These are phyloP conservation scores for Autographa gamma DNA, from an alignment of 2,888 invertebrate species.

Conservation along the genomic window DNA sequence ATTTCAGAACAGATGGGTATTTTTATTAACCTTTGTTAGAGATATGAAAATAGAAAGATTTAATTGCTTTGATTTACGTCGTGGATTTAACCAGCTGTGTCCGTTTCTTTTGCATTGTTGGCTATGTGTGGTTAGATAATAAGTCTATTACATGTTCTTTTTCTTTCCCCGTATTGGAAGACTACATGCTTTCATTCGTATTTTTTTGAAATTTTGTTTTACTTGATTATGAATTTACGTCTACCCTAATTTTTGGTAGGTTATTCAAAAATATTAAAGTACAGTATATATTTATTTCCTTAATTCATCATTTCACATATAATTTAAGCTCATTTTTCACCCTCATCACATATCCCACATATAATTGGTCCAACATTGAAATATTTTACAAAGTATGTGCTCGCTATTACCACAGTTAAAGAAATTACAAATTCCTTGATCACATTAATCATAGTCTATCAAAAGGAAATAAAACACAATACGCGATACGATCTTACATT, in stretches of 20 bases:
- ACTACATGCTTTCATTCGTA: too few relatives aligned
- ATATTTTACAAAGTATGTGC: background rate
- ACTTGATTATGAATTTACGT: too few relatives aligned
- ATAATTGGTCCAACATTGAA: background rate
- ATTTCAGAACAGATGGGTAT: conserved; percentile 12
- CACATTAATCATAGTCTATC: conserved; percentile 5
- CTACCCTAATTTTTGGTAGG: too few relatives aligned
- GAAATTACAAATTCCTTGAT: background rate
- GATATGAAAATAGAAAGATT: background rate
- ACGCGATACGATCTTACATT: conserved; percentile 4
- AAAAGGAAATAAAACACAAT: background rate
- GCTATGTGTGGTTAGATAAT: background rate
- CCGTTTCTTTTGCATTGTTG: background rate
- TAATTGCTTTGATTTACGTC: background rate
- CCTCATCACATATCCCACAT: background rate
- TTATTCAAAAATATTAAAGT: too few relatives aligned
- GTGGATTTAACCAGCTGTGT: background rate
- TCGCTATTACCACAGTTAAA: background rate
- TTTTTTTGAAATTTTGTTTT: too few relatives aligned
- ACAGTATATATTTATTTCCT: too few relatives aligned
- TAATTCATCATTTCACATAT: background rate
- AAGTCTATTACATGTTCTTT: background rate
- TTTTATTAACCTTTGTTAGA: conserved; percentile 10
- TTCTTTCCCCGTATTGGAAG: background rate
- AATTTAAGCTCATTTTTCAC: background rate